Percentiles rank a stretch among this genome's conserved stretches.
These are phyloP conservation scores for Pocillopora grandis DNA, from an alignment of 92 coral and sea anemone species.

Conservation along the genomic window DNA sequence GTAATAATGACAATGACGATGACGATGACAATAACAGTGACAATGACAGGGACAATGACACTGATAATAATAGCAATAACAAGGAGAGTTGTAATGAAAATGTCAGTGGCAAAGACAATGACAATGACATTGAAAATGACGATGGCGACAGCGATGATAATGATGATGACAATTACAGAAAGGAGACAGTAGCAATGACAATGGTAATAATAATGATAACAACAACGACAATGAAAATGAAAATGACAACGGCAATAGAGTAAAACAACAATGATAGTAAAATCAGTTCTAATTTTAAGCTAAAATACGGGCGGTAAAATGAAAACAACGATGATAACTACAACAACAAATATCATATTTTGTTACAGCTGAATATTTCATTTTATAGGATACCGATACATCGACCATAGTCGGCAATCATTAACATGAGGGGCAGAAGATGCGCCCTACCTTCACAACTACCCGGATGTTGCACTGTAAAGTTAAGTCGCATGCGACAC, in stretches of 20 bases:
- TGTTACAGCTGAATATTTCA: no score
- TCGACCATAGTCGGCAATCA: no score
- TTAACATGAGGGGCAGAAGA: no score
- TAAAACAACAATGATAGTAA: background rate
- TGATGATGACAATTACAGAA: background rate
- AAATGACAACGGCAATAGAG: background rate
- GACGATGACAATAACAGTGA: slow-evolving; percentile 1
- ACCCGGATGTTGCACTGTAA: slow-evolving; percentile 64
- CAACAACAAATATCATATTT: background rate
- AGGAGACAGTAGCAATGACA: background rate
- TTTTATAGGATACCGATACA: no score
- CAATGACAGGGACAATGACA: background rate
- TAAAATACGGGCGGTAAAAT: background rate
- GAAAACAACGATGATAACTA: background rate
- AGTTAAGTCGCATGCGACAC: slow-evolving; percentile 35
- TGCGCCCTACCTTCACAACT: slow-evolving; percentile 63
- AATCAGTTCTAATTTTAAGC: background rate
- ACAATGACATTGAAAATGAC: slow-evolving; percentile 2
- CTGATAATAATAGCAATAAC: background rate
- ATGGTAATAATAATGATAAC: background rate
- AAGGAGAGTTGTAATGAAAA: background rate
- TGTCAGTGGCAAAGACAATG: slow-evolving; percentile 7
- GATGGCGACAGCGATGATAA: background rate
- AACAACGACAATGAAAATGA: slow-evolving; percentile 5
- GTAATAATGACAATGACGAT: slow-evolving; percentile 1